A percentile compares a stretch with the other conserved stretches of the same genome.
Conservation (phyloP, 2,797 vertebrate species). For the Tokudaia muenninki region DNA sequence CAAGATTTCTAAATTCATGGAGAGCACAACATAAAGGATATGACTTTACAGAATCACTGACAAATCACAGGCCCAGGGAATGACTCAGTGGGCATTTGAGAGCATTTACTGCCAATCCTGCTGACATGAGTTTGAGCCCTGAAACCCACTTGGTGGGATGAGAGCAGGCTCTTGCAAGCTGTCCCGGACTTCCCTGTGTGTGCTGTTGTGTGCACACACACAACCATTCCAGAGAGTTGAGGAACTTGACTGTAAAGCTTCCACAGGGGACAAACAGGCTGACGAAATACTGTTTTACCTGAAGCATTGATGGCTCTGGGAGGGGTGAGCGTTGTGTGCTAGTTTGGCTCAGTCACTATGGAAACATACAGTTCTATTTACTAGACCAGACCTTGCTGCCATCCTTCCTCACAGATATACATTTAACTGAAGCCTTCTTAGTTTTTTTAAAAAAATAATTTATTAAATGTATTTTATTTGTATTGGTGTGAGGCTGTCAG, state of each 20-base stretch:
- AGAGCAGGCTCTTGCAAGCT: neutral
- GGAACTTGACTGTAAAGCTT: neutral
- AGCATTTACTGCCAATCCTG: too few relatives aligned
- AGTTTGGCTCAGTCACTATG: neutral
- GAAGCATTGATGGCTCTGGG: neutral
- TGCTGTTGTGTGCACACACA: too few relatives aligned
- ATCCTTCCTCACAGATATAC: neutral
- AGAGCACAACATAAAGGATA: constrained; percentile 25
- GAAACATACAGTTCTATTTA: neutral
- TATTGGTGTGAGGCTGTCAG: neutral
- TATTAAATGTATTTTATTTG: neutral
- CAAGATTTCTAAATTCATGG: constrained; percentile 35
- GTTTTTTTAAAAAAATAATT: neutral
- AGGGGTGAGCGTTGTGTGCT: neutral
- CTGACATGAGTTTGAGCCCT: neutral
- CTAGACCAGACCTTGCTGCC: neutral
- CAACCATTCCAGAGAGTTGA: neutral
- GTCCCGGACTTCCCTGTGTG: neutral
- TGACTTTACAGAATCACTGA: constrained; percentile 44
- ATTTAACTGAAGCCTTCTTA: neutral
- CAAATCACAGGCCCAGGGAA: neutral
- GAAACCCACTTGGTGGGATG: neutral
- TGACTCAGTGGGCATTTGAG: neutral
- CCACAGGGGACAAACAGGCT: neutral
- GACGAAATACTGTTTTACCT: neutral